Conservation (phyloP, 2,888 invertebrate species). For the Machimus atricapillus region DNA sequence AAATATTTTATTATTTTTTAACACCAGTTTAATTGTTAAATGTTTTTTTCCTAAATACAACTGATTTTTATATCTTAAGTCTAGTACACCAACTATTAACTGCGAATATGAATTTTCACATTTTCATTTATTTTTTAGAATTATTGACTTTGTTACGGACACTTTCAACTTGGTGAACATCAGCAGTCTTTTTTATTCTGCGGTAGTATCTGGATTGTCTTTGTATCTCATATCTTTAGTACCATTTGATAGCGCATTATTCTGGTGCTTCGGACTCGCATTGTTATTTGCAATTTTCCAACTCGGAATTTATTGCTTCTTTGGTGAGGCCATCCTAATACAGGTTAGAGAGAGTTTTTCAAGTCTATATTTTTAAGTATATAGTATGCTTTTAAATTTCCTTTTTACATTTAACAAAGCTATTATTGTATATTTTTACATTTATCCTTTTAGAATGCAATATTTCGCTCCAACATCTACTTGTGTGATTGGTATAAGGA, state of each 20-base stretch:
- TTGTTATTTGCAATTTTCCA: background rate
- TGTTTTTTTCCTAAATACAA: too few relatives aligned
- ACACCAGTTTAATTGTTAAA: too few relatives aligned
- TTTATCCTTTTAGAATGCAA: background rate
- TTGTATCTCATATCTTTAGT: background rate
- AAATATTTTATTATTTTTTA: too few relatives aligned
- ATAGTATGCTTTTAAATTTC: background rate
- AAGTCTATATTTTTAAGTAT: background rate
- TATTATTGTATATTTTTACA: background rate
- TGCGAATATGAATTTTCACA: too few relatives aligned
- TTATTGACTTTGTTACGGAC: background rate
- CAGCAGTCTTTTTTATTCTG: background rate
- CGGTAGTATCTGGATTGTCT: background rate
- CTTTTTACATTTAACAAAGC: too few relatives aligned
- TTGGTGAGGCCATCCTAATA: background rate
- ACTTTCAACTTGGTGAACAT: background rate
- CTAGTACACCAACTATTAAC: too few relatives aligned
- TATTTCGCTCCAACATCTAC: background rate
- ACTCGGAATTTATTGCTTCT: background rate
- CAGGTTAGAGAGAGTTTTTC: background rate
- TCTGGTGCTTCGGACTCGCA: background rate
- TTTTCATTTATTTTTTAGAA: background rate
- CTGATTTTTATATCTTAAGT: too few relatives aligned
- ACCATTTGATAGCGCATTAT: background rate
- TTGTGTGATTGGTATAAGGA: background rate